Base-by-base conservation (phyloP, 2,797 vertebrate species). In the Ciconia nigra region DNA sequence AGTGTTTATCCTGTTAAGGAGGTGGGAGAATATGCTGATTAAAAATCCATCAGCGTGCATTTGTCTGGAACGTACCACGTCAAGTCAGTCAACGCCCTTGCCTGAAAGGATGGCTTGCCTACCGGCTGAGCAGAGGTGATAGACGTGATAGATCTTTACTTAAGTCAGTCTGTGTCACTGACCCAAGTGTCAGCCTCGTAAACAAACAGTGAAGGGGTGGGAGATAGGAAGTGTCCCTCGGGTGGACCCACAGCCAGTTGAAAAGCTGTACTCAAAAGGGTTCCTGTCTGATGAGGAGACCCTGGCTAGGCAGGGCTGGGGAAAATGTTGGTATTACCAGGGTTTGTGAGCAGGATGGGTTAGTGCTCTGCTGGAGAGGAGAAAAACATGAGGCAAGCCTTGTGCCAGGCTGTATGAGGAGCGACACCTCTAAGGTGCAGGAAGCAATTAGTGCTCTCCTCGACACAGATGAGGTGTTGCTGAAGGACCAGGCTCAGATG, bases 71-170 rank as follows among this genome's bases (percentile, higher is more conserved):
- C 0, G 0, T 69, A 61, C 25, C 20, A 13, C 1, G 8, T 65
- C 70, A 51, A 35, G 77, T 66, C 5, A 1, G 70, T 69, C 58
- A 89, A 22, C 10, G 2, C n/a, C 65, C 29, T 49, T 86, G 54
- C 42, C 47, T 42, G 54, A 37, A 72, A 81, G 54, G 51, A 58
- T 88, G 49, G 1, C 62, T 85, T 65, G 44, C 63, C 67, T 80
- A 1, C 3, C 12, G 19, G 26, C 49, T 71, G 37, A 86, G 79
- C 0, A 0, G 54, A n/a, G 21, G 33, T 0, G 3, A 31, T 0
- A 7, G 51, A 8, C 37, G 11, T 39, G 11, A 42, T 24, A 42
- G 31, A 26, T 72, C 49, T 69, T 71, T 25, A 25, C 33, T 87
- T 66, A 63, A 25, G 66, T 79, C 7, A 25, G 20, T 8, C 63